Evolutionary conservation across 2,888 invertebrate genomes (phyloP).

Genomic region (Ditula angustiorana): DNA sequence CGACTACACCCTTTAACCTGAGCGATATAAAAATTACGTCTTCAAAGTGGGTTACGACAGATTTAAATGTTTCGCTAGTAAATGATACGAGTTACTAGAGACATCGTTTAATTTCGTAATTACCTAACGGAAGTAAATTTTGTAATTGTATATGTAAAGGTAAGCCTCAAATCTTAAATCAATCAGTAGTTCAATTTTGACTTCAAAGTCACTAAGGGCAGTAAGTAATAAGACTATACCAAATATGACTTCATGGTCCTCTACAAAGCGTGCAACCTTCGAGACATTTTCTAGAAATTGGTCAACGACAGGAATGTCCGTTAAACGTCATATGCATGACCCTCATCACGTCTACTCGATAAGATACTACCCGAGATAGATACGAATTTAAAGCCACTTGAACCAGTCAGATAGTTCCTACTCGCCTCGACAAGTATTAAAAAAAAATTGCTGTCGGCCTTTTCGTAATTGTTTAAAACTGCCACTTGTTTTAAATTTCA

Average conservation of each 20-base stretch:
- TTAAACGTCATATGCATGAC: constrained; percentile 5
- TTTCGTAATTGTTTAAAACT: neutral
- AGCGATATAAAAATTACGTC: constrained; percentile 61
- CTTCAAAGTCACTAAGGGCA: too few relatives aligned
- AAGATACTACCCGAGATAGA: constrained; percentile 9
- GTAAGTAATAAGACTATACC: too few relatives aligned
- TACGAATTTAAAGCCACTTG: constrained; percentile 18
- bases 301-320: neutral
- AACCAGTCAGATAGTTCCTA: constrained; percentile 17
- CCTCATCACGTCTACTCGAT: constrained; percentile 23
- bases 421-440: neutral
- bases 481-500: neutral
- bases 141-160: too few relatives aligned
- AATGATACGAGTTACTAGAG: neutral
- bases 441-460: neutral
- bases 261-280: too few relatives aligned
- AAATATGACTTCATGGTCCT: too few relatives aligned
- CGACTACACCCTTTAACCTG: constrained; percentile 71
- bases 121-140: neutral
- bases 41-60: constrained; percentile 58
- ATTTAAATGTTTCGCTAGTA: neutral
- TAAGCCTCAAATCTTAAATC: too few relatives aligned
- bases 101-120: neutral
- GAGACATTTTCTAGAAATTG: neutral
- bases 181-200: neutral